These are phyloP conservation scores for Lepus oiostolus DNA, from an alignment of 2,797 vertebrate genomes.

Conservation along the genomic window DNA sequence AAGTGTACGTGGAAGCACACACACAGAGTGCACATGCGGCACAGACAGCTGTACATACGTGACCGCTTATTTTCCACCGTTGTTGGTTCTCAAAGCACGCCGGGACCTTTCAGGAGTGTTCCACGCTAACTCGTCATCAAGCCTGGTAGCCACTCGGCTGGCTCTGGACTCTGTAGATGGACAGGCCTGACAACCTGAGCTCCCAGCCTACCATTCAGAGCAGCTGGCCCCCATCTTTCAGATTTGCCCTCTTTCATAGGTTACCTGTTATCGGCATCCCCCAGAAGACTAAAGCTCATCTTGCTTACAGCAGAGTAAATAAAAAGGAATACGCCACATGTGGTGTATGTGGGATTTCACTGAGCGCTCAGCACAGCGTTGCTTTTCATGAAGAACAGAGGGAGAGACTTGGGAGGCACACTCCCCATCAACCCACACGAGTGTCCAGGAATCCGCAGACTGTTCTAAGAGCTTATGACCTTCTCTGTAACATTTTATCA, in stretches of 20 bases:
- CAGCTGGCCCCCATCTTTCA: background rate
- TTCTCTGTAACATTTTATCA: conserved; percentile 2
- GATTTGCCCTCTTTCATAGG: background rate
- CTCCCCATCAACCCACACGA: background rate
- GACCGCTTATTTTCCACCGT: background rate
- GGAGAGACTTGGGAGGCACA: background rate
- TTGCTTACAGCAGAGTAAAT: background rate
- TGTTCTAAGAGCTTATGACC: conserved; percentile 31
- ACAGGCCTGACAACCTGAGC: background rate
- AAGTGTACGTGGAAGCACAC: background rate
- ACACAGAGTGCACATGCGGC: background rate
- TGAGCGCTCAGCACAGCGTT: background rate
- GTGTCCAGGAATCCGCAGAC: background rate
- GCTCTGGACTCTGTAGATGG: background rate
- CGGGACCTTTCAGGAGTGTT: background rate
- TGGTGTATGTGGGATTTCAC: conserved; percentile 13
- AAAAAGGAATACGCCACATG: background rate
- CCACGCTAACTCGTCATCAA: background rate
- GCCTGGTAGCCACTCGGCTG: background rate
- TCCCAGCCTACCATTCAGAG: background rate
- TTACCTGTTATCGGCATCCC: background rate
- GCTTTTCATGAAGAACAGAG: background rate
- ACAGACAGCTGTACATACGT: background rate
- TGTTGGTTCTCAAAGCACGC: background rate
- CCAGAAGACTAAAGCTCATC: background rate